Evolutionary conservation across 2,888 invertebrate species (phyloP).

Genomic region (Bimastos eiseni): DNA sequence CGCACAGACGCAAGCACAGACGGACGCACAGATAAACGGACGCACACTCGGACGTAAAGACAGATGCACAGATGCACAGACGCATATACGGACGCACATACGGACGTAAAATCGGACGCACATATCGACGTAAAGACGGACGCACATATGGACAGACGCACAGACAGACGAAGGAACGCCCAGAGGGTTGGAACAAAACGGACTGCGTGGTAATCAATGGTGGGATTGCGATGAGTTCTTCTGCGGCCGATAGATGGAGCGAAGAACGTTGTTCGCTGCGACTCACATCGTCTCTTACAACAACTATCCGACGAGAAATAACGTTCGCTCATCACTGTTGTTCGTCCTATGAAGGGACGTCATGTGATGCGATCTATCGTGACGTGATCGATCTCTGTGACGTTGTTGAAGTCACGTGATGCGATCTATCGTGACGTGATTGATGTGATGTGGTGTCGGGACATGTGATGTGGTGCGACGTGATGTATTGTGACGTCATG

Average conservation of each 20-base stretch:
- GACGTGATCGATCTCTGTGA: too few species aligned
- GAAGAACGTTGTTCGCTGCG: background rate
- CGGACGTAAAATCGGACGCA: background rate
- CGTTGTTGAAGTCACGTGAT: too few species aligned
- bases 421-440: too few species aligned
- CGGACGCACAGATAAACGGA: background rate
- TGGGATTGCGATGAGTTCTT: background rate
- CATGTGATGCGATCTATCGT: too few species aligned
- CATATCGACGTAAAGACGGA: background rate
- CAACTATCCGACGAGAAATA: background rate
- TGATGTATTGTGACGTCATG: background rate
- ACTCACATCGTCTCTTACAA: background rate
- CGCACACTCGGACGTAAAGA: background rate
- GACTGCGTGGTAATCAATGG: background rate
- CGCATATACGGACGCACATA: too few species aligned
- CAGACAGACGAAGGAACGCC: too few species aligned
- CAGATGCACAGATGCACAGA: too few species aligned
- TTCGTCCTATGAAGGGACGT: too few species aligned
- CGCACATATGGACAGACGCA: background rate
- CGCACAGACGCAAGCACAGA: background rate
- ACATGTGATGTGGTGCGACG: background rate
- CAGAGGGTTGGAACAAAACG: background rate
- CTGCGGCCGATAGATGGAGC: background rate
- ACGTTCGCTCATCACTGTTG: background rate
- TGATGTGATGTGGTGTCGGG: too few species aligned